These are phyloP conservation scores for Cryptus viduatorius DNA, from an alignment of 2,888 invertebrate species.

Conservation along the genomic window DNA sequence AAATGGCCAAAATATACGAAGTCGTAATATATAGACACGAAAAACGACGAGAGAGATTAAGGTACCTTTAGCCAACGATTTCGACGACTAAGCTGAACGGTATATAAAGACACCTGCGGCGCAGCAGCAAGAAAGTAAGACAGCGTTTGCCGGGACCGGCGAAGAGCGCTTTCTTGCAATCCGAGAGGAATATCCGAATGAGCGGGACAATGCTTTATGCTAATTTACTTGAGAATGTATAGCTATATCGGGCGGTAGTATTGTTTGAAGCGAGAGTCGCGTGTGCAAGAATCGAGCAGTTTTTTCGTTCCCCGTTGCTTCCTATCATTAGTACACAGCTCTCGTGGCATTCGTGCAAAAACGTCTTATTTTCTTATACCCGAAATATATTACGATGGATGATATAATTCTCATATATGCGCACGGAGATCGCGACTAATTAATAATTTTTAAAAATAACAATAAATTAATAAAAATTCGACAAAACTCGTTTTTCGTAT, in stretches of 20 bases:
- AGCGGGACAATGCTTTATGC: constrained; percentile 82
- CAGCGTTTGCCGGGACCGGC: constrained; percentile 14
- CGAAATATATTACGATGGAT: neutral
- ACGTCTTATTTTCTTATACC: constrained; percentile 9
- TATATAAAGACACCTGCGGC: constrained; percentile 40
- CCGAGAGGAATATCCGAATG: constrained; percentile 52
- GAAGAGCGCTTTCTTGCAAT: constrained; percentile 70
- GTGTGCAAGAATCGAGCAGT: constrained; percentile 11
- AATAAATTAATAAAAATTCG: neutral
- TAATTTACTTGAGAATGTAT: constrained; percentile 71
- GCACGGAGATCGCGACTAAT: neutral
- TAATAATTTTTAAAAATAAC: neutral
- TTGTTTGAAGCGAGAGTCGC: constrained; percentile 40
- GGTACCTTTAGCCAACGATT: neutral
- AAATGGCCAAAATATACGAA: neutral
- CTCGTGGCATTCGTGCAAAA: neutral
- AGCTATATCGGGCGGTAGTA: constrained; percentile 43
- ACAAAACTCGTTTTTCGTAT: too few relatives aligned
- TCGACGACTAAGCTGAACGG: neutral
- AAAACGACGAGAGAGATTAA: neutral
- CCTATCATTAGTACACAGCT: constrained; percentile 12
- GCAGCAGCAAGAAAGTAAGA: constrained; percentile 30
- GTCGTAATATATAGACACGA: neutral
- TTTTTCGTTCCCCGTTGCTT: neutral
- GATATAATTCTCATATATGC: neutral